phyloP scores from a whole-genome alignment of 2,113 vertebrate genomes.

The Manacus vitellinus region DNA sequence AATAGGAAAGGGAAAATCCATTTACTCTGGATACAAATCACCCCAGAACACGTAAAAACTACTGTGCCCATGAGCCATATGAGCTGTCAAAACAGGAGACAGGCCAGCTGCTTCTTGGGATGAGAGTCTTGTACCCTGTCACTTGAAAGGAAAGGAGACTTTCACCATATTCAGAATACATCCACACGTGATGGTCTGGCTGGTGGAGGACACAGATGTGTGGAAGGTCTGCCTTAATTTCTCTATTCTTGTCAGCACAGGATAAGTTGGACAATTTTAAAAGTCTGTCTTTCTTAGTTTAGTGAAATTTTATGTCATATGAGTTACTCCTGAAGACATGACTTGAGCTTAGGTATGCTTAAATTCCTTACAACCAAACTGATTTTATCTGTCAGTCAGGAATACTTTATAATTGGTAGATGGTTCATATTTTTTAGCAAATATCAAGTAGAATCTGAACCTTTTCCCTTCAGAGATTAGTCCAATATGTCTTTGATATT shows the following conservation, averaged over 20 bases:
- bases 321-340: background rate
- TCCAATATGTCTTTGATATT: slow-evolving; percentile 13
- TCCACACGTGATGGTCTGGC: background rate
- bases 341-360: background rate
- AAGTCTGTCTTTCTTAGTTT: background rate
- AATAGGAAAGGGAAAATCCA: background rate
- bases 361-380: background rate
- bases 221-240: background rate
- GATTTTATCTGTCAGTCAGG: slow-evolving; percentile 31
- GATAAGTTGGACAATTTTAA: background rate
- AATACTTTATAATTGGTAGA: background rate
- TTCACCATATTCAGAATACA: background rate
- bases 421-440: slow-evolving; percentile 1
- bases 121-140: background rate
- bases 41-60: background rate
- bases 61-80: background rate
- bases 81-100: background rate
- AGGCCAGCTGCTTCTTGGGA: background rate
- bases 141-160: background rate
- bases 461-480: slow-evolving; percentile 12
- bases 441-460: slow-evolving; percentile 9
- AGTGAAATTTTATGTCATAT: background rate
- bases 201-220: background rate
- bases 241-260: background rate
- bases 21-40: background rate